A percentile compares a stretch with the other conserved stretches of the same genome.
These are phyloP conservation scores for Drosophila flavopinicola DNA, from an alignment of 2,888 invertebrate genomes.

Conservation along the genomic window DNA sequence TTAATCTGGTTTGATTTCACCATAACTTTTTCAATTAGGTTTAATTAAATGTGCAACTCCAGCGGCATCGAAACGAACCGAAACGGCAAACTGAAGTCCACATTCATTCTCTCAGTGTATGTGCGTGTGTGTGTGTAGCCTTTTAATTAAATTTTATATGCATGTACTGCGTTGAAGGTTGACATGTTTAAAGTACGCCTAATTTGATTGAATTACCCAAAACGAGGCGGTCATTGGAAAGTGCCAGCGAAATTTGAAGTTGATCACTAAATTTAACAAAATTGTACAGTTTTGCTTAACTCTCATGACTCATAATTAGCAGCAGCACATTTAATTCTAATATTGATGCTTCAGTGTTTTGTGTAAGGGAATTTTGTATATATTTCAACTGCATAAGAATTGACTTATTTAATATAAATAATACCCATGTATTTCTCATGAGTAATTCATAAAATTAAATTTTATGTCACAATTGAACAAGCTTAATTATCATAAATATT, in stretches of 20 bases:
- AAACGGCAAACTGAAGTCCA: slow-evolving; percentile 20
- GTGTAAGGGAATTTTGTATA: no score
- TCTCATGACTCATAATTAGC: no score
- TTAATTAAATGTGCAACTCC: slow-evolving; percentile 70
- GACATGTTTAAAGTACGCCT: slow-evolving; percentile 26
- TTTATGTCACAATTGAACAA: background rate
- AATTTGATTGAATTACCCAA: slow-evolving; percentile 41
- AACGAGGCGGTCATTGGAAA: slow-evolving; percentile 1
- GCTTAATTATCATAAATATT: background rate
- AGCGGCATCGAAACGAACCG: slow-evolving; percentile 9
- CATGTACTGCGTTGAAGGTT: slow-evolving; percentile 18
- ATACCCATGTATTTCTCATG: background rate
- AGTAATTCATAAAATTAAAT: background rate
- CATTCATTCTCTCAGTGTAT: background rate
- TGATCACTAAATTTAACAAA: background rate
- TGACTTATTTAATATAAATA: no score
- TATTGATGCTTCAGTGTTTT: no score
- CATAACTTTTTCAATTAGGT: slow-evolving; percentile 75
- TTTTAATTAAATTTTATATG: slow-evolving; percentile 48
- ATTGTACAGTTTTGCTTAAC: background rate
- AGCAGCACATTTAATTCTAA: no score
- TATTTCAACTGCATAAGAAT: no score
- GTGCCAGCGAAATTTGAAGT: slow-evolving; percentile 8
- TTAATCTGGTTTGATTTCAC: slow-evolving; percentile 72
- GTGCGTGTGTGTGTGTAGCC: slow-evolving; percentile 1